Percentiles rank a stretch among this genome's conserved stretches.
Conservation (phyloP, 2,797 vertebrate species). For the Gastrophryne carolinensis region DNA sequence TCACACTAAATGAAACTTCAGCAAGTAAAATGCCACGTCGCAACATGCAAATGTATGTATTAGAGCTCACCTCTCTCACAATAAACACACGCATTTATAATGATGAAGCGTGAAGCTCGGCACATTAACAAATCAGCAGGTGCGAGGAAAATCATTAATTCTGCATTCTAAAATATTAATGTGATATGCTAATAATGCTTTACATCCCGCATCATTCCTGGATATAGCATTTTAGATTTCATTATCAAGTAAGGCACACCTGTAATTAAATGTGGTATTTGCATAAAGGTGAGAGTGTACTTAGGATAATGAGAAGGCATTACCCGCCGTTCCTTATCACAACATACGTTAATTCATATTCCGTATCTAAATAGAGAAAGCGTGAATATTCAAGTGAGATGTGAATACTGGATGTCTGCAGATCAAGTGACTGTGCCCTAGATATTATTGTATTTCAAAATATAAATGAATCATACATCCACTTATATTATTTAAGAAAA, state of each 20-base stretch:
- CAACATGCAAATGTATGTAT: neutral
- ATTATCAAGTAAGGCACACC: neutral
- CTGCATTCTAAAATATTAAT: constrained; percentile 17
- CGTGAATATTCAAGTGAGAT: neutral
- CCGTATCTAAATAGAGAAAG: neutral
- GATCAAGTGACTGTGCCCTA: neutral
- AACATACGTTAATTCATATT: neutral
- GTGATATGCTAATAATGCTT: constrained; percentile 4
- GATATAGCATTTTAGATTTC: neutral
- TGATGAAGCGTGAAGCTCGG: neutral
- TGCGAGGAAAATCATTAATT: constrained; percentile 12
- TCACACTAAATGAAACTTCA: too few relatives aligned
- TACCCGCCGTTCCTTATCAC: neutral
- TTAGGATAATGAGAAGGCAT: constrained; percentile 15
- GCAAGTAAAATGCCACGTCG: too few relatives aligned
- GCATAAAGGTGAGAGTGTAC: neutral
- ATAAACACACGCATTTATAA: neutral
- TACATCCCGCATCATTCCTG: neutral
- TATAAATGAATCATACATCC: too few relatives aligned
- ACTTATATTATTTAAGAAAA: too few relatives aligned
- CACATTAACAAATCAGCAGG: constrained; percentile 6
- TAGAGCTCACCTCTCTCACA: neutral
- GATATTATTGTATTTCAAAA: neutral
- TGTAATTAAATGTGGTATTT: neutral
- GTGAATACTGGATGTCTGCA: neutral